Base-by-base conservation (phyloP, 2,797 vertebrate genomes). In the Mycteria americana region DNA sequence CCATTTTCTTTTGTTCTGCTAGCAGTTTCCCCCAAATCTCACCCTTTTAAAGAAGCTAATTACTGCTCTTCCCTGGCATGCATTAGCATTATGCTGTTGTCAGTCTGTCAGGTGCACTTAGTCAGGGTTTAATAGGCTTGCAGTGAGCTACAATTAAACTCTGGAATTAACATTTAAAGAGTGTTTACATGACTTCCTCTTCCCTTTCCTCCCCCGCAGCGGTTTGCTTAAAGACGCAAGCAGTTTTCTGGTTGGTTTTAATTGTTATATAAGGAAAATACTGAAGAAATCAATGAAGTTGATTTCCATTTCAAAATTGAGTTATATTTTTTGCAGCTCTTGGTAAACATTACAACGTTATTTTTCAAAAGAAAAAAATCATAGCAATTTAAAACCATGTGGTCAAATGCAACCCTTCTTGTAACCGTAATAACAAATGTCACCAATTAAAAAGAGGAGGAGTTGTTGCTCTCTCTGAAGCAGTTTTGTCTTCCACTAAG, bases 41-140 rank as follows among this genome's bases (percentile, higher is more conserved):
- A 89, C 73, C 91, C 95, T 93, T 97, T 96, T 78, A 84, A 74
- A 92, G 80, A 13, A 88, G 83, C 85, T 97, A 97, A 97, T 97
- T 97, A 79, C 91, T 96, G 85, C 92, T 97, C 95, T 96, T 97
- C 92, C 51, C 82, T 93, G 88, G 95, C 93, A n/a, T 64, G 85
- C 89, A 97, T 96, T 96, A 96, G 82, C 82, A 97, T 96, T 97
- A 95, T 96, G 94, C 91, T 94, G 94, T 96, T 97, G 97, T 97
- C 96, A 97, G 93, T 97, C 96, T 97, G 97, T 97, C 95, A 97
- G 97, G 96, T 97, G 94, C 95, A 96, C 95, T 97, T 96, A 97
- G 92, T 94, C 96, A 97, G 89, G 92, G 91, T 93, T 97, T 97
- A 96, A 97, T 97, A 96, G 92, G 93, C 85, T 96, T 93, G 89